These are phyloP conservation scores for Endomychus coccineus DNA, from an alignment of 2,888 invertebrate species.

Conservation along the genomic window DNA sequence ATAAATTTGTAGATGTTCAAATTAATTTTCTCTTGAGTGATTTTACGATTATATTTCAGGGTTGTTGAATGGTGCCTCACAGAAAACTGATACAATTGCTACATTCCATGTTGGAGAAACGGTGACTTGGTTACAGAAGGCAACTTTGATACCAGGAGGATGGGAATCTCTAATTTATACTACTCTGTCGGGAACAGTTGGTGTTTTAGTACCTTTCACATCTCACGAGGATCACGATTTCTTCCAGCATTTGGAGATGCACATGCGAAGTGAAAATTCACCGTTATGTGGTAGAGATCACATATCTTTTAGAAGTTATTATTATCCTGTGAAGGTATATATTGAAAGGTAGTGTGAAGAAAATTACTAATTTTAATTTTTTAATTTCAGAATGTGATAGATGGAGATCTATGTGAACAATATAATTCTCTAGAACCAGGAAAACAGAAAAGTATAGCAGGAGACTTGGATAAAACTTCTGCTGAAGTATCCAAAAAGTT, in stretches of 20 bases:
- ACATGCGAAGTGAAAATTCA: slow-evolving; percentile 95
- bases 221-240: slow-evolving; percentile 98
- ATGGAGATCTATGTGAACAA: slow-evolving; percentile 98
- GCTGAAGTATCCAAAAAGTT: slow-evolving; percentile 97
- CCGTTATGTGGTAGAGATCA: slow-evolving; percentile 97
- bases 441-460: slow-evolving; percentile 92
- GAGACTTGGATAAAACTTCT: slow-evolving; percentile 89
- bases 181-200: slow-evolving; percentile 88
- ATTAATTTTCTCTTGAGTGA: too few relatives aligned
- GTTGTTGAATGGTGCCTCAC: slow-evolving; percentile 91
- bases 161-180: slow-evolving; percentile 95
- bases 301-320: slow-evolving; percentile 92
- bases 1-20: too few relatives aligned
- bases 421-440: slow-evolving; percentile 90
- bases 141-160: slow-evolving; percentile 94
- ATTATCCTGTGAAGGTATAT: slow-evolving; percentile 89
- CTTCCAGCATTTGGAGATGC: slow-evolving; percentile 99
- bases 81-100: slow-evolving; percentile 88
- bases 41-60: too few relatives aligned
- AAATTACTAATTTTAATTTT: too few relatives aligned
- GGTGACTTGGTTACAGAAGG: slow-evolving; percentile 90
- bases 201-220: slow-evolving; percentile 89
- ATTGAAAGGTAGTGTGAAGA: too few relatives aligned
- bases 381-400: slow-evolving; percentile 81
- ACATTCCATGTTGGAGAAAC: slow-evolving; percentile 96